Evolutionary conservation across 37 sponge, comb jelly and placozoan genomes (phyloP), one percentile per base, ranked within the genome.

Genomic region (Oscarella lobularis): DNA sequence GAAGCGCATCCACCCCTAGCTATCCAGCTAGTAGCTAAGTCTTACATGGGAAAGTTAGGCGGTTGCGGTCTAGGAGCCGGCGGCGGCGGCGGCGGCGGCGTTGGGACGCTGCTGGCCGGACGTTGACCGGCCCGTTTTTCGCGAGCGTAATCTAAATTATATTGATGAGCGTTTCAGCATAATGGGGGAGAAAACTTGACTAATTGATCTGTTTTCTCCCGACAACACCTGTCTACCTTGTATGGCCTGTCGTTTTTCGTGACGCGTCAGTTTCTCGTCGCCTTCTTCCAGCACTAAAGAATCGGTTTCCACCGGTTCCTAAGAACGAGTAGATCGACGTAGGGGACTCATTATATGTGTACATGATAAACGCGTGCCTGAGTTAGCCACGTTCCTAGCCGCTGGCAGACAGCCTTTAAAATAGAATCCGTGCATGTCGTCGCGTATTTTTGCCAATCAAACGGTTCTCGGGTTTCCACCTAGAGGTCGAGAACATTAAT

Each of bases 271-370:
- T 38, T 88, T 77, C 1, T 92, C 81, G 2, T 38, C 78, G 72
- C 69, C 41, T 38, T 77, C 78, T 41, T 88, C 90, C 14, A 89
- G 29, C n/a, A 88, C 79, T 38, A 90, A 77, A 0, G 92, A 92
- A 41, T 92, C 92, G 36, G 85, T 89, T 60, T 88, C 84, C 72
- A 92, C 85, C 1, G 92, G 92, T 6, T 82, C 66, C 92, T 92
- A 40, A 6, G 41, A 29, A n/a, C n/a, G n/a, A n/a, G n/a, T n/a
- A n/a, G n/a, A n/a, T n/a, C n/a, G n/a, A n/a, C n/a, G n/a, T n/a
- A n/a, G n/a, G n/a, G n/a, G n/a, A n/a, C n/a, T n/a, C n/a, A n/a
- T n/a, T n/a, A n/a, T n/a, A n/a, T n/a, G n/a, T n/a, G n/a, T n/a
- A n/a, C n/a, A n/a, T n/a, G n/a, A n/a, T n/a, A n/a, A n/a, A n/a